Conservation (phyloP, 2,888 invertebrate genomes). For the Ypsolopha sequella region DNA sequence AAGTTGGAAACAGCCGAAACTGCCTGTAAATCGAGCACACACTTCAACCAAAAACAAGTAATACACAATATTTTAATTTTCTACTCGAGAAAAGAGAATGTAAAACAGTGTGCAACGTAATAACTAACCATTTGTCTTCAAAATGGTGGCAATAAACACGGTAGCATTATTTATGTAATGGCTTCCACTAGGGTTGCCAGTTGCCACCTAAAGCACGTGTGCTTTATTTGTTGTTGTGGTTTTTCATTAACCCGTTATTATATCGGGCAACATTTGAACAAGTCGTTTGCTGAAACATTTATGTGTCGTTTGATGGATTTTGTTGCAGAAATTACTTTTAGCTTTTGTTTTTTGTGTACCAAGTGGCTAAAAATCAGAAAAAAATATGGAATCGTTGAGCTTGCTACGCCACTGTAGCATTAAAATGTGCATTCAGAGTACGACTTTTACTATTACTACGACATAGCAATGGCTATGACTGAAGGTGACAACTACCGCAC, state of each 20-base stretch:
- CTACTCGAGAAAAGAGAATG: slow-evolving; percentile 52
- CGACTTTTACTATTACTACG: too few species aligned
- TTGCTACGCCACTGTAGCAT: too few species aligned
- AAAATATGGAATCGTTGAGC: too few species aligned
- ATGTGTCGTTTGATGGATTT: too few species aligned
- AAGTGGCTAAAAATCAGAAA: too few species aligned
- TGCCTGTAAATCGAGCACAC: background rate
- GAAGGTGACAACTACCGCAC: too few species aligned
- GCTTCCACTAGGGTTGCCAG: slow-evolving; percentile 57
- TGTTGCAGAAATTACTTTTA: too few species aligned
- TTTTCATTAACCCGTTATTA: slow-evolving; percentile 54
- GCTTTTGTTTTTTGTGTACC: too few species aligned
- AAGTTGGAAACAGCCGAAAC: background rate
- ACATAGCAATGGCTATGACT: too few species aligned
- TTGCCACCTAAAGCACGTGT: slow-evolving; percentile 39
- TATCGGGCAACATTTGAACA: slow-evolving; percentile 19
- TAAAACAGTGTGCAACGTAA: slow-evolving; percentile 65
- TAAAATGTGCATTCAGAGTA: too few species aligned
- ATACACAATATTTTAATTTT: slow-evolving; percentile 69
- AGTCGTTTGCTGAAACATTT: too few species aligned
- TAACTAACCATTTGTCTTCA: slow-evolving; percentile 71
- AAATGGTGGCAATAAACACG: slow-evolving; percentile 70
- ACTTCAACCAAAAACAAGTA: slow-evolving; percentile 24
- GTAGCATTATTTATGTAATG: slow-evolving; percentile 69
- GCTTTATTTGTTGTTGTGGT: slow-evolving; percentile 57